phyloP scores from a whole-genome alignment of 1,140 invertebrate species.

The Notospermus geniculatus region DNA sequence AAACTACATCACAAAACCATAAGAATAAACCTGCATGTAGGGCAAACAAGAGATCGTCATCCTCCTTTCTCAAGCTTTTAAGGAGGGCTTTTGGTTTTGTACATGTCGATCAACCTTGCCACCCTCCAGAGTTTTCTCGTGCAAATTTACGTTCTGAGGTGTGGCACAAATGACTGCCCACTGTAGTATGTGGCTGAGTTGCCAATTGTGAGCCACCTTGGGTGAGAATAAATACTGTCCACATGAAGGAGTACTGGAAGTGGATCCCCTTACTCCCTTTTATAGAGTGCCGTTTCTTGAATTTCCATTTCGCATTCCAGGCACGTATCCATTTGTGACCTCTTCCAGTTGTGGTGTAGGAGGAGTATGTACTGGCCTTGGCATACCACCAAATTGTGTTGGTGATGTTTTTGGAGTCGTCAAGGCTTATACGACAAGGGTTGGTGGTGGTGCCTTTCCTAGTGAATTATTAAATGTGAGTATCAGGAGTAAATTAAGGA shows the following conservation, averaged over 20 bases:
- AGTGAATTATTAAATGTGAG: constrained; percentile 71
- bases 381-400: constrained; percentile 85
- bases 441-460: constrained; percentile 97
- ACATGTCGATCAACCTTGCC: constrained; percentile 60
- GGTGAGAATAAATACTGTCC: constrained; percentile 98
- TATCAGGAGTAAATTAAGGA: constrained; percentile 33
- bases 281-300: constrained; percentile 71
- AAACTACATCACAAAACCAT: too few relatives aligned
- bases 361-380: constrained; percentile 95
- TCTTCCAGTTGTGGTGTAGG: constrained; percentile 99
- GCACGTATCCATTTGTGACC: constrained; percentile 98
- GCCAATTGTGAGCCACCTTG: too few relatives aligned
- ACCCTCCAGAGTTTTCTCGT: constrained; percentile 99
- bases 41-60: too few relatives aligned
- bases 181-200: constrained; percentile 86
- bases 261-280: constrained; percentile 55
- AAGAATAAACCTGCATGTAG: too few relatives aligned
- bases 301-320: constrained; percentile 62
- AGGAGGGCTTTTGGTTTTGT: neutral
- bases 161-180: constrained; percentile 96
- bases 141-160: constrained; percentile 97
- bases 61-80: too few relatives aligned
- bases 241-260: constrained; percentile 97
- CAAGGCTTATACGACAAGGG: constrained; percentile 97
- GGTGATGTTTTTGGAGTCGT: constrained; percentile 94